These are phyloP conservation scores for Notospermus geniculatus DNA, from an alignment of 1,140 invertebrate species.

Conservation along the genomic window DNA sequence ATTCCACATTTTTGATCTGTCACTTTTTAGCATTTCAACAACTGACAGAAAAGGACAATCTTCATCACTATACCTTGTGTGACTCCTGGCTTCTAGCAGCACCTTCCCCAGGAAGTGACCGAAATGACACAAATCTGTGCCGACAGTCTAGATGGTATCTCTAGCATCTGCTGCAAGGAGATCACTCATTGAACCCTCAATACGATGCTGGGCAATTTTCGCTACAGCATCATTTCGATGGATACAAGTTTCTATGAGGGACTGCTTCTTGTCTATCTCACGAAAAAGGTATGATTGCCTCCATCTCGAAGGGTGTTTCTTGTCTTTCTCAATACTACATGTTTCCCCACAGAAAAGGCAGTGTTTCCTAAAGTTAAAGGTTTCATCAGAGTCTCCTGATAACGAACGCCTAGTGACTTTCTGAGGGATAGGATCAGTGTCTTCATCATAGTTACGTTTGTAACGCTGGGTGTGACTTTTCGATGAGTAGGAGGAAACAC, in stretches of 20 bases:
- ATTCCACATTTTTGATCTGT: constrained; percentile 4
- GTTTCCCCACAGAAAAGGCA: not conserved
- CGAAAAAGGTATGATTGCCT: not conserved
- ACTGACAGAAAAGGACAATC: not conserved
- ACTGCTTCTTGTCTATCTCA: not conserved
- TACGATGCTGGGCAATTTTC: not conserved
- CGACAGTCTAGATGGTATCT: constrained; percentile 5
- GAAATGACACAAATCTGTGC: not conserved
- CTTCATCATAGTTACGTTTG: not conserved
- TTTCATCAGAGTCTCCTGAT: not conserved
- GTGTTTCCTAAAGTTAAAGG: not conserved
- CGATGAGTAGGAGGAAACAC: not conserved
- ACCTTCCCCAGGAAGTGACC: too few species aligned
- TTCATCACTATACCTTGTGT: too few species aligned
- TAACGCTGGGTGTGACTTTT: not conserved
- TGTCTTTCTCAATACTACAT: not conserved
- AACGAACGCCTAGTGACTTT: not conserved
- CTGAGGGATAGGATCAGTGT: not conserved
- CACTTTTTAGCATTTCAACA: constrained; percentile 1
- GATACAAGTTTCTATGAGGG: not conserved
- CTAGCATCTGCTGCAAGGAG: not conserved
- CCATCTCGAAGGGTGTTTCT: constrained; percentile 1
- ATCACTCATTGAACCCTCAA: not conserved
- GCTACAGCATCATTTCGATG: not conserved
- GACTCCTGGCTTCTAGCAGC: too few species aligned